Conservation (phyloP, 2,797 vertebrate genomes). For the Myotis pilosus region DNA sequence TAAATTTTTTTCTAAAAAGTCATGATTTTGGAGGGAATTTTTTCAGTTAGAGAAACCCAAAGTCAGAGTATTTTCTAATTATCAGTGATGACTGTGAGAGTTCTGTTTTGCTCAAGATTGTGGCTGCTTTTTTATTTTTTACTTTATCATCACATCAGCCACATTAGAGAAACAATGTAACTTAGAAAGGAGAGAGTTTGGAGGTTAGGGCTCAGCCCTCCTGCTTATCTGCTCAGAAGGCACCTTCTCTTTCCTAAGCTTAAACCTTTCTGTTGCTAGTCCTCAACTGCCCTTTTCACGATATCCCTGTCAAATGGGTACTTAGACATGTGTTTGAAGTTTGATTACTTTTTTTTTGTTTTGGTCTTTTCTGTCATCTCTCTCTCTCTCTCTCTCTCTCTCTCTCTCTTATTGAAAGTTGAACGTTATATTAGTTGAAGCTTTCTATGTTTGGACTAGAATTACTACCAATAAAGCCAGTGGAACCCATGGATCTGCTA, state of each 20-base stretch:
- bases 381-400: neutral
- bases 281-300: neutral
- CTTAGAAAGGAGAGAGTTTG: neutral
- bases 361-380: neutral
- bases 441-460: conserved; percentile 51
- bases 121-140: neutral
- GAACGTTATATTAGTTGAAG: conserved; percentile 35
- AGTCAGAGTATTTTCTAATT: neutral
- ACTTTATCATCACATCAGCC: neutral
- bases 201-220: neutral
- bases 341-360: neutral
- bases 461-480: neutral
- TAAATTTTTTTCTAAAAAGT: neutral
- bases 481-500: neutral
- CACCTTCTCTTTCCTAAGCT: neutral
- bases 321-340: neutral
- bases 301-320: conserved; percentile 18
- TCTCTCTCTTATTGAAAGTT: conserved; percentile 1
- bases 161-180: neutral
- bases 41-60: neutral
- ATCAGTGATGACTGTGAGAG: neutral
- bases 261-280: neutral
- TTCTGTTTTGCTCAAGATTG: neutral
- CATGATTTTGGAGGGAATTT: neutral
- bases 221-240: neutral